Evolutionary conservation across 2,888 invertebrate genomes (phyloP), one percentile per base, ranked within the genome.

Genomic region (Ditylenchus weischeri): DNA sequence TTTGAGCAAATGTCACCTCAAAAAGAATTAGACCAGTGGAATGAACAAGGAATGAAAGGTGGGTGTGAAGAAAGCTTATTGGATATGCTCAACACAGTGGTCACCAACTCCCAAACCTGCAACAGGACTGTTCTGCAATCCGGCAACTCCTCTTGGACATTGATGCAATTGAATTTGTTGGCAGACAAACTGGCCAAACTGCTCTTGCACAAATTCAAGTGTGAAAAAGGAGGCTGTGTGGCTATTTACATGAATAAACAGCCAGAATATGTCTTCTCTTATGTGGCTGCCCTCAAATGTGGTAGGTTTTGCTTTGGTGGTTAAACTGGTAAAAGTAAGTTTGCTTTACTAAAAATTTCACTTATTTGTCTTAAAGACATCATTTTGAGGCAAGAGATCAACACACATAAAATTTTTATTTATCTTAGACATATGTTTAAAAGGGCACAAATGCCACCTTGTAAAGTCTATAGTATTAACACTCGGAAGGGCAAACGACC

Each of bases 281-380:
- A 85, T 66, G 83, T 85, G 65, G 83, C 84, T 18, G 83, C 84
- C 21, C 76, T 85, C 13, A 84, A 83, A 76, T 84, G 84, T 54
- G 85, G 84, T 84, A 60, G 23, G 21, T 18, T 47, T 43, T 66
- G 29, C 35, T 50, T 50, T 50, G n/a, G 50, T 2, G 29, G 5
- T 29, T 29, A 4, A 29, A 29, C 29, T 29, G 29, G n/a, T n/a
- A n/a, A n/a, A n/a, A n/a, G n/a, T n/a, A n/a, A n/a, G n/a, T n/a
- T n/a, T n/a, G n/a, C n/a, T n/a, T n/a, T n/a, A n/a, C n/a, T n/a
- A n/a, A n/a, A n/a, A n/a, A n/a, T n/a, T n/a, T n/a, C n/a, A n/a
- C n/a, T n/a, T n/a, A n/a, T n/a, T n/a, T n/a, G n/a, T n/a, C n/a
- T n/a, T n/a, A n/a, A n/a, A n/a, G n/a, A n/a, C n/a, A n/a, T n/a